Evolutionary conservation across 2,797 vertebrate species (phyloP), one percentile per base, ranked within the genome.

Genomic region (Phrynocephalus guinanensis): DNA sequence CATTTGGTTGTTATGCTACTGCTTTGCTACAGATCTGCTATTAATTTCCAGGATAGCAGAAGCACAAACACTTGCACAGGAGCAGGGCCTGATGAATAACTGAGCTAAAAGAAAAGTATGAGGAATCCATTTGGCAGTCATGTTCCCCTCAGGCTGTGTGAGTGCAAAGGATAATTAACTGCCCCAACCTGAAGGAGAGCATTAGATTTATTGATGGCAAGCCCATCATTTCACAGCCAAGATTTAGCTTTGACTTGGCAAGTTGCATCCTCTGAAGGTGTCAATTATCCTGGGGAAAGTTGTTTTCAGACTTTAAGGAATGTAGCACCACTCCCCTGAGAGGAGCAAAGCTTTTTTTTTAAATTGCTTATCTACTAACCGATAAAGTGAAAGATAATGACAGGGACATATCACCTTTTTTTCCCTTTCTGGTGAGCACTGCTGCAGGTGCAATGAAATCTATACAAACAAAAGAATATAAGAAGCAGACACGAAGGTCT

Each of bases 211-310:
- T 44, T 75, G 30, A 44, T 82, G 83, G 82, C 84, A 84, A 11
- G 73, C 3, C 50, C 79, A 56, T 86, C 24, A 81, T 60, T 89
- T 72, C 56, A 16, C 26, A 77, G 86, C 70, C 85, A 81, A 82
- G 84, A 89, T 83, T 67, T 26, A 70, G 52, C 84, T 91, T 85
- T 56, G 9, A 44, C 79, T 63, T 79, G 70, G 83, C 88, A 85
- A 72, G 80, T 77, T 87, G 13, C 85, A 89, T 30, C 1, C n/a
- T 86, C 63, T 67, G 48, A 82, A 86, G 78, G 85, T 52, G 50
- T 86, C 70, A 81, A 82, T 87, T 89, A 77, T 85, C 88, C 38
- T 50, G 5, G 77, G 77, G 1, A 56, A 81, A 70, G 70, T 44
- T 84, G 70, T 79, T 87, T 87, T 87, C 77, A 84, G 30, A 63